These are phyloP conservation scores for Climacteris rufus DNA, from an alignment of 2,113 vertebrate genomes.

Conservation along the genomic window DNA sequence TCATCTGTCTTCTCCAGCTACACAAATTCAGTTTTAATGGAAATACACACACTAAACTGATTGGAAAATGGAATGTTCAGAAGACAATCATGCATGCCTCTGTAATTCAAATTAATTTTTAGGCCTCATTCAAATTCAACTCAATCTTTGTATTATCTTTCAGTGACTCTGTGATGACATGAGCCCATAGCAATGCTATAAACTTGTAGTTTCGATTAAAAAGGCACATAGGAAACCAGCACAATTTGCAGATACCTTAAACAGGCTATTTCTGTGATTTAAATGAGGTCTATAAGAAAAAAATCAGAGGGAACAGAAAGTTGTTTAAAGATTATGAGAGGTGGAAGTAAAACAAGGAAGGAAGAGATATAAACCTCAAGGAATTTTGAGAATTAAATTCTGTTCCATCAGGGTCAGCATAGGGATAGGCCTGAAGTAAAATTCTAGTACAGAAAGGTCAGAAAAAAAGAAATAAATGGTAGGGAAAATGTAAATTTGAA, in stretches of 20 bases:
- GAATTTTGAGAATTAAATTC: not conserved
- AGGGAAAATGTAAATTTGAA: not conserved
- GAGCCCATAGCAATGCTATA: not conserved
- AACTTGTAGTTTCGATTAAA: conserved; percentile 6
- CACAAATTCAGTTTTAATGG: not conserved
- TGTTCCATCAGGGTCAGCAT: not conserved
- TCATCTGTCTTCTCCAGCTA: not conserved
- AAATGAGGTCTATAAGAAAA: not conserved
- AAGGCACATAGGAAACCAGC: not conserved
- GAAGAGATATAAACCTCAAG: not conserved
- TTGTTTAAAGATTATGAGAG: not conserved
- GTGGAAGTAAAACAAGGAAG: not conserved
- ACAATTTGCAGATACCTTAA: not conserved
- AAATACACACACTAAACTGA: not conserved
- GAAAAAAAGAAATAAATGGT: not conserved
- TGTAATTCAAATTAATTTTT: conserved; percentile 23
- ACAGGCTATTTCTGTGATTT: not conserved
- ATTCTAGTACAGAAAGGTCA: not conserved
- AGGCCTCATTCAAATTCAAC: conserved; percentile 11
- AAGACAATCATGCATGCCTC: not conserved
- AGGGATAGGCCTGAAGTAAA: not conserved
- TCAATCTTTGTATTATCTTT: not conserved
- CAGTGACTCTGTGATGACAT: not conserved
- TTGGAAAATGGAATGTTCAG: not conserved
- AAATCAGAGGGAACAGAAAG: not conserved